Evolutionary conservation across 1,140 invertebrate genomes (phyloP).

Genomic region (Nautilus pompilius): DNA sequence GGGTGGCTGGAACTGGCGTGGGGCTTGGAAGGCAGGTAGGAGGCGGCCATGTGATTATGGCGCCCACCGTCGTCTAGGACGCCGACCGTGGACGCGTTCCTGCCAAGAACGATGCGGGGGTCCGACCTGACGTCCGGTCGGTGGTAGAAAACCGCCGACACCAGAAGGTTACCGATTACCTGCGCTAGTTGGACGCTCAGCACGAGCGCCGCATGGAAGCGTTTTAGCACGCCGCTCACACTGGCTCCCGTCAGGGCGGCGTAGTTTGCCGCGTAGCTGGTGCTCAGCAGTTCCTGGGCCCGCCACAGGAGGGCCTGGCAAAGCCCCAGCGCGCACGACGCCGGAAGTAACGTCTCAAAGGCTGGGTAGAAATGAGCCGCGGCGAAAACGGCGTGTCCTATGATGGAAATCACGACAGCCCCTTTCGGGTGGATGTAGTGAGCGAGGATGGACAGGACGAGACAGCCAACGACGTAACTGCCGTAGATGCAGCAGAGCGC

Average conservation of each 20-base stretch:
- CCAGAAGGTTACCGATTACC: neutral
- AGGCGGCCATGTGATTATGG: neutral
- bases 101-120: neutral
- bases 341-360: conserved; percentile 24
- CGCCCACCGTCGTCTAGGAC: neutral
- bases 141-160: neutral
- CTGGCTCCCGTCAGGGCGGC: conserved; percentile 10
- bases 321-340: conserved; percentile 23
- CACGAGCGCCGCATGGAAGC: neutral
- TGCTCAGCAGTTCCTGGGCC: conserved; percentile 22
- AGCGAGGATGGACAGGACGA: conserved; percentile 13
- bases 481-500: conserved; percentile 26
- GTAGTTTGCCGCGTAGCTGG: conserved; percentile 24
- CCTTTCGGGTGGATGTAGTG: conserved; percentile 20
- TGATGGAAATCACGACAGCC: conserved; percentile 18
- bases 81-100: neutral
- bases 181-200: neutral
- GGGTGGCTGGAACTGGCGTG: neutral
- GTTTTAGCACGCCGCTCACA: neutral
- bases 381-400: conserved; percentile 28
- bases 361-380: conserved; percentile 27
- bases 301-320: conserved; percentile 27
- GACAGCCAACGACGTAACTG: conserved; percentile 24
- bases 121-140: neutral
- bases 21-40: neutral